A percentile compares a stretch with the other conserved stretches of the same genome.
phyloP scores from a whole-genome alignment of 2,888 invertebrate species.

The Nebria brevicollis region DNA sequence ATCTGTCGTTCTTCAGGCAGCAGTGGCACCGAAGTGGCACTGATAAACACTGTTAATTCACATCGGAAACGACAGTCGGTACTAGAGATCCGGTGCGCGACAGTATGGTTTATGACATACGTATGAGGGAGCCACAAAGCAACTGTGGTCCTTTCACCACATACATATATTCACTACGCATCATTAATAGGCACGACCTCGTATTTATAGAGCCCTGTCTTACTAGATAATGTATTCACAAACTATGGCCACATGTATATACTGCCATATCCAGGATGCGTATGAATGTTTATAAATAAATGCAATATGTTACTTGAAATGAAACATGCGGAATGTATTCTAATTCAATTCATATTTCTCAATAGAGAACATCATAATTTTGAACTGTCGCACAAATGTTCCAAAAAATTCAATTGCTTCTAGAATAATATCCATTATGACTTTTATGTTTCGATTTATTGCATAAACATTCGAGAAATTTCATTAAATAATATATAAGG shows the following conservation, averaged over 20 bases:
- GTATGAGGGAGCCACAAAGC: slow-evolving; percentile 10
- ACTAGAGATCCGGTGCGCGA: slow-evolving; percentile 31
- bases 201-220: slow-evolving; percentile 34
- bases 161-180: slow-evolving; percentile 2
- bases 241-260: background rate
- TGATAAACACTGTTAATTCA: slow-evolving; percentile 45
- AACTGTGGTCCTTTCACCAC: background rate
- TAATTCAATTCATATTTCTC: too few relatives aligned
- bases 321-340: too few relatives aligned
- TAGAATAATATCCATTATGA: too few relatives aligned
- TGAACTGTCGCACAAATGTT: too few relatives aligned
- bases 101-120: slow-evolving; percentile 30
- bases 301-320: background rate
- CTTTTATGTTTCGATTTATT: too few relatives aligned
- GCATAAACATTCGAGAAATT: too few relatives aligned
- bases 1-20: background rate
- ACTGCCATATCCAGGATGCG: background rate
- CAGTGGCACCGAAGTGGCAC: slow-evolving; percentile 27
- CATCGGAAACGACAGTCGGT: slow-evolving; percentile 43
- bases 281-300: background rate
- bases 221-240: slow-evolving; percentile 27
- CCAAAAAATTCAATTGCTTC: too few relatives aligned
- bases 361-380: too few relatives aligned
- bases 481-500: background rate
- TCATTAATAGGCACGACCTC: slow-evolving; percentile 8